phyloP scores from a whole-genome alignment of 2,888 invertebrate species.

The Scelioninae gen. 1 region DNA sequence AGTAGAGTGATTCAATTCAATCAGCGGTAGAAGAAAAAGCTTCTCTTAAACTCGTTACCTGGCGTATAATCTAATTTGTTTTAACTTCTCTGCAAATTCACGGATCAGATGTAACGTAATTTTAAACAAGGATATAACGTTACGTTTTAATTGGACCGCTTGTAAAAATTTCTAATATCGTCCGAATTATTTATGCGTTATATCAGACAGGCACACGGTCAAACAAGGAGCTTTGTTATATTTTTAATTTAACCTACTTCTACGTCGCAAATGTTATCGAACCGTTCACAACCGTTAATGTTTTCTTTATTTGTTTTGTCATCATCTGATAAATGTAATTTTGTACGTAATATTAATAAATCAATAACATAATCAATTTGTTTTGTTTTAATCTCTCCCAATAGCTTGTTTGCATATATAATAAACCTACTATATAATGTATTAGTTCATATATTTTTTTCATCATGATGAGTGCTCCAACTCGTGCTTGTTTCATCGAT shows the following conservation, averaged over 20 bases:
- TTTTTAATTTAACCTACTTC: conserved; percentile 55
- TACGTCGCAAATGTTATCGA: conserved; percentile 33
- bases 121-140: conserved; percentile 14
- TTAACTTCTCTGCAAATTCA: conserved; percentile 19
- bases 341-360: conserved; percentile 57
- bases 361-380: conserved; percentile 24
- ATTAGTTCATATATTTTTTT: too few species aligned
- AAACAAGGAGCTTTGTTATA: conserved; percentile 17
- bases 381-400: conserved; percentile 22
- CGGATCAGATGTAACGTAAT: conserved; percentile 11
- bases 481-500: too few species aligned
- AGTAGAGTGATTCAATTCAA: too few species aligned
- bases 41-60: too few species aligned
- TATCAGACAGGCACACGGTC: background rate
- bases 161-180: conserved; percentile 19
- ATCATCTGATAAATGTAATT: conserved; percentile 56
- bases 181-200: conserved; percentile 29
- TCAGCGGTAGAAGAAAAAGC: conserved; percentile 8
- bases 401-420: too few species aligned
- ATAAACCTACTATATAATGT: too few species aligned
- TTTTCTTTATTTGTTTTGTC: conserved; percentile 42
- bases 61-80: conserved; percentile 3
- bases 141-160: conserved; percentile 15
- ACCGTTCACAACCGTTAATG: conserved; percentile 35
- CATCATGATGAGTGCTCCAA: too few species aligned